Conservation (phyloP, 2,888 invertebrate species). For the Athripsodes cinereus region DNA sequence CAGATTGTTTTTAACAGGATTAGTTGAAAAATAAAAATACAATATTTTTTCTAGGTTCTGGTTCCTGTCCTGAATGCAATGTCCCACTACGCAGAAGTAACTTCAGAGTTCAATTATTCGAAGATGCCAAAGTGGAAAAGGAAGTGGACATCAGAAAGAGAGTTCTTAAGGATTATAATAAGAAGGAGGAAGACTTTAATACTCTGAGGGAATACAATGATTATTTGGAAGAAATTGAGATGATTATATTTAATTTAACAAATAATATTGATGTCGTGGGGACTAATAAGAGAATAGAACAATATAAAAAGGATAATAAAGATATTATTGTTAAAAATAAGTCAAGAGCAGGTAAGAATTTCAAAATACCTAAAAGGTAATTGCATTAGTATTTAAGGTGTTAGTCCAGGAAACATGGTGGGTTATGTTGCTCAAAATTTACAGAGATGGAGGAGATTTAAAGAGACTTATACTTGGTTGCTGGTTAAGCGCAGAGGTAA, state of each 20-base stretch:
- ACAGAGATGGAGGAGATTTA: too few species aligned
- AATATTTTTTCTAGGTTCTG: too few species aligned
- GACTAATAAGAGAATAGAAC: conserved; percentile 85
- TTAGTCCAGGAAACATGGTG: too few species aligned
- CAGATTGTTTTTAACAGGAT: too few species aligned
- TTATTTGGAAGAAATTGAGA: conserved; percentile 93
- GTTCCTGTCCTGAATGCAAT: conserved; percentile 90
- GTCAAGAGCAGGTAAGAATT: conserved; percentile 52
- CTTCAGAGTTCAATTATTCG: conserved; percentile 92
- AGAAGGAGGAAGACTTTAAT: conserved; percentile 89
- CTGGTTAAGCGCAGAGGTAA: too few species aligned
- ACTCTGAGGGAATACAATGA: conserved; percentile 84
- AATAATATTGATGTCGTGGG: conserved; percentile 84
- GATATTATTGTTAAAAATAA: conserved; percentile 78
- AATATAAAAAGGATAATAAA: conserved; percentile 85
- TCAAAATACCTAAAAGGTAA: too few species aligned
- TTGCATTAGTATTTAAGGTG: too few species aligned
- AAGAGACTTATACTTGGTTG: too few species aligned
- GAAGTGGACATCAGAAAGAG: conserved; percentile 92
- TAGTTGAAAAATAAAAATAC: too few species aligned
- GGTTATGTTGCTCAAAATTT: too few species aligned
- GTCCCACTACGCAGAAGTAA: conserved; percentile 82
- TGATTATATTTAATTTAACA: conserved; percentile 82
- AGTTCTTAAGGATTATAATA: conserved; percentile 86
- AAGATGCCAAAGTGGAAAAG: conserved; percentile 94